Percentiles rank a stretch among this genome's conserved stretches.
These are phyloP conservation scores for Eudyptes chrysolophus DNA, from an alignment of 2,113 vertebrate genomes.

Conservation along the genomic window DNA sequence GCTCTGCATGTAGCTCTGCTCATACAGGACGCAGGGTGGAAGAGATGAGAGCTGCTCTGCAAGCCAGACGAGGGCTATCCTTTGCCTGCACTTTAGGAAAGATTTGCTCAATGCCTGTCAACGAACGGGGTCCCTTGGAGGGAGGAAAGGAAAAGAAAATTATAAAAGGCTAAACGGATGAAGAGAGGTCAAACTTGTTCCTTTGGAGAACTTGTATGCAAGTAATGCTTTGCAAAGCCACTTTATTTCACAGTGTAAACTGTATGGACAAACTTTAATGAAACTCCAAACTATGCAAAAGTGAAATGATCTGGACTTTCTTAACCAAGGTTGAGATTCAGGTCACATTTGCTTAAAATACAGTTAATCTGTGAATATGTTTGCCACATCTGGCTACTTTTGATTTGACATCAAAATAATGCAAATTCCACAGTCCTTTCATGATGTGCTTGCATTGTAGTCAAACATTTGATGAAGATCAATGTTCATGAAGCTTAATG, in stretches of 20 bases:
- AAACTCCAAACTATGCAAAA: not conserved
- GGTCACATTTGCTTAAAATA: not conserved
- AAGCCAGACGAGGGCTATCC: not conserved
- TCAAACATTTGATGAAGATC: not conserved
- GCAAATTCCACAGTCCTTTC: not conserved
- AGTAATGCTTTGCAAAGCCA: not conserved
- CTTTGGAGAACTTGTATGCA: not conserved
- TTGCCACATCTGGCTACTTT: not conserved
- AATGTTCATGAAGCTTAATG: not conserved
- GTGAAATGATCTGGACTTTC: not conserved
- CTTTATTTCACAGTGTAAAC: not conserved
- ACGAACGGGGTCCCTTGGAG: not conserved
- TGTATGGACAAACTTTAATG: not conserved
- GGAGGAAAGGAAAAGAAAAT: not conserved
- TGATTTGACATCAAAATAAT: conserved; percentile 7
- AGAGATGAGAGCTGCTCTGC: not conserved
- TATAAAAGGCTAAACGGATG: not conserved
- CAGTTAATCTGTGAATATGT: not conserved
- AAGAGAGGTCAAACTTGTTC: not conserved
- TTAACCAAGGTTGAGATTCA: not conserved
- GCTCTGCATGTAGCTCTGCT: not conserved
- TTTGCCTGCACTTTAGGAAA: not conserved
- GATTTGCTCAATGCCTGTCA: not conserved
- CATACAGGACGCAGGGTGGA: not conserved
- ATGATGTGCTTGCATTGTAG: not conserved